phyloP scores from a whole-genome alignment of 2,113 vertebrate species.

The Solea solea region DNA sequence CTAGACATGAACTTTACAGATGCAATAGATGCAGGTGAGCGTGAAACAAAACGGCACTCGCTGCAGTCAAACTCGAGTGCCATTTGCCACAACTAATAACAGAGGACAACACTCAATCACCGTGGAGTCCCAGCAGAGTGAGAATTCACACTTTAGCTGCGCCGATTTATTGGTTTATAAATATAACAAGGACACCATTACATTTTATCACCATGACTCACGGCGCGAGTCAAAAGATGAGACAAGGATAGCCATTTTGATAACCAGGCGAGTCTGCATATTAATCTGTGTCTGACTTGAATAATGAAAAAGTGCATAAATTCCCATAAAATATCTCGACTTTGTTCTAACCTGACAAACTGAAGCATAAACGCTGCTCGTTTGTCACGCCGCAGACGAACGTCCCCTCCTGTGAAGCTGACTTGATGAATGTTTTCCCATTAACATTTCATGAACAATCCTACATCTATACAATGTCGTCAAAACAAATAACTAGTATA shows the following conservation, averaged over 20 bases:
- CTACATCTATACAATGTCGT: no score
- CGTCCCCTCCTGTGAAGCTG: no score
- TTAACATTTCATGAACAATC: no score
- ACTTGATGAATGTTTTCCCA: no score
- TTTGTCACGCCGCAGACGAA: background rate
- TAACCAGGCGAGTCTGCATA: background rate
- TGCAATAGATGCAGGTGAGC: slow-evolving; percentile 27
- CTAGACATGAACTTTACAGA: slow-evolving; percentile 7
- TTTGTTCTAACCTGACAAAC: background rate
- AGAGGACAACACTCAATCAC: slow-evolving; percentile 28
- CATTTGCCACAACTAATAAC: slow-evolving; percentile 4
- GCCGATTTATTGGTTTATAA: slow-evolving; percentile 22
- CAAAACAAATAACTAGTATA: no score
- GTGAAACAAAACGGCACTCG: slow-evolving; percentile 6
- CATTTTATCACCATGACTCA: background rate
- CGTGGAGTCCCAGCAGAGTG: background rate
- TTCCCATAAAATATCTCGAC: background rate
- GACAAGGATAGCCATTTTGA: background rate
- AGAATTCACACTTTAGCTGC: slow-evolving; percentile 7
- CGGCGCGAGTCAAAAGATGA: background rate
- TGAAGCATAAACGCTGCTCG: background rate
- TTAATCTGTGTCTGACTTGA: no score
- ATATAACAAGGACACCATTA: slow-evolving; percentile 21
- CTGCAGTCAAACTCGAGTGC: slow-evolving; percentile 7
- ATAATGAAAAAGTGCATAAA: background rate